Evolutionary conservation across 2,797 vertebrate genomes (phyloP).

Genomic region (Uromys caudimaculatus): DNA sequence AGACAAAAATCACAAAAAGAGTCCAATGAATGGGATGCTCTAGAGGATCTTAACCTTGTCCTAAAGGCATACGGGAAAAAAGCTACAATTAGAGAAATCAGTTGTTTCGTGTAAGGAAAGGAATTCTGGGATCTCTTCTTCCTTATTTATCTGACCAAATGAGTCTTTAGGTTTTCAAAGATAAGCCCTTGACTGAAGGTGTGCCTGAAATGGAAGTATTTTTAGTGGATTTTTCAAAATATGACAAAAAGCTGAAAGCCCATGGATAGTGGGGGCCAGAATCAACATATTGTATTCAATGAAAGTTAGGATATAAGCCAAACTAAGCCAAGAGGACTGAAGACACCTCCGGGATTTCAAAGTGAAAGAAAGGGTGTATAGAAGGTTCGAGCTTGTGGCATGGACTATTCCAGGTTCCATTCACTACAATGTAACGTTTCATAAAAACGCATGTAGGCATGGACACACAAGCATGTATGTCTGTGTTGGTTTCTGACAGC

Average conservation of each 20-base stretch:
- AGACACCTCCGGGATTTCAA: not conserved
- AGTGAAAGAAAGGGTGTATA: not conserved
- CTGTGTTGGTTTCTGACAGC: not conserved
- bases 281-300: not conserved
- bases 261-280: not conserved
- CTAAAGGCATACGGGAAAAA: not conserved
- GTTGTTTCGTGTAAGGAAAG: not conserved
- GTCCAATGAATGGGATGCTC: not conserved
- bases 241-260: not conserved
- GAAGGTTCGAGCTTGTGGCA: not conserved
- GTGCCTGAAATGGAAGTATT: not conserved
- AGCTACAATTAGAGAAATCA: not conserved
- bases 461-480: too few relatives aligned
- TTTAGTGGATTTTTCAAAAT: constrained; percentile 24
- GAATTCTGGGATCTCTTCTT: not conserved
- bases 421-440: not conserved
- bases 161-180: not conserved
- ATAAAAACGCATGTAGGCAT: not conserved
- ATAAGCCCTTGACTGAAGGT: constrained; percentile 13
- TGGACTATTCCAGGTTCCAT: not conserved
- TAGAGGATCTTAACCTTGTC: not conserved
- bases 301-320: not conserved
- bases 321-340: not conserved
- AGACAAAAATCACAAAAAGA: not conserved
- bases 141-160: not conserved